Evolutionary conservation across 2,113 vertebrate species (phyloP).

Genomic region (Lepus americanus): DNA sequence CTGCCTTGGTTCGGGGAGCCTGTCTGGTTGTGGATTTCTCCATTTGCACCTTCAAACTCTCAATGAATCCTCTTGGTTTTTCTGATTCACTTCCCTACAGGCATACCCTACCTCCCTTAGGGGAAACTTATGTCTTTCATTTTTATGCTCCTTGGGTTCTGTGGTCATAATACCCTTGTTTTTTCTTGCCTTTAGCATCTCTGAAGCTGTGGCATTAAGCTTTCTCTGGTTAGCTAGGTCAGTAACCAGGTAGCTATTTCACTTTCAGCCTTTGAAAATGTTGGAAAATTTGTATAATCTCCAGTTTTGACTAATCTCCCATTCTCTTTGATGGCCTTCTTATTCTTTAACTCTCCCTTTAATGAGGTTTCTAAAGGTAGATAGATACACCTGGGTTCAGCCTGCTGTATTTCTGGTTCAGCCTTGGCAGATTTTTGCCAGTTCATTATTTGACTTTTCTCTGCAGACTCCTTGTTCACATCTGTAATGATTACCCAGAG

Average conservation of each 20-base stretch:
- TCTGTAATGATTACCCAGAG: background rate
- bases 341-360: background rate
- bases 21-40: background rate
- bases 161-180: background rate
- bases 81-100: background rate
- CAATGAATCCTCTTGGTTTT: background rate
- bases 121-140: background rate
- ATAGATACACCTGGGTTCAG: background rate
- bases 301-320: background rate
- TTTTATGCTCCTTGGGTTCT: background rate
- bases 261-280: background rate
- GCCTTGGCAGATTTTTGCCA: background rate
- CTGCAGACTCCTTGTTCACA: background rate
- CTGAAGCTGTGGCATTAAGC: too few species aligned
- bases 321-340: background rate
- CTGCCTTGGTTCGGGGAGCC: background rate
- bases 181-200: background rate
- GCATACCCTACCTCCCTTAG: rapidly evolving
- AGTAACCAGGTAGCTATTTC: background rate
- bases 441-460: background rate
- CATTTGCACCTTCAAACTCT: background rate
- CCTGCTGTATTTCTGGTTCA: background rate
- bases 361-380: background rate
- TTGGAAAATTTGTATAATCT: background rate
- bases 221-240: background rate